Evolutionary conservation across 2,888 invertebrate species (phyloP), one percentile per base, ranked within the genome.

Genomic region (Meloe dianella): DNA sequence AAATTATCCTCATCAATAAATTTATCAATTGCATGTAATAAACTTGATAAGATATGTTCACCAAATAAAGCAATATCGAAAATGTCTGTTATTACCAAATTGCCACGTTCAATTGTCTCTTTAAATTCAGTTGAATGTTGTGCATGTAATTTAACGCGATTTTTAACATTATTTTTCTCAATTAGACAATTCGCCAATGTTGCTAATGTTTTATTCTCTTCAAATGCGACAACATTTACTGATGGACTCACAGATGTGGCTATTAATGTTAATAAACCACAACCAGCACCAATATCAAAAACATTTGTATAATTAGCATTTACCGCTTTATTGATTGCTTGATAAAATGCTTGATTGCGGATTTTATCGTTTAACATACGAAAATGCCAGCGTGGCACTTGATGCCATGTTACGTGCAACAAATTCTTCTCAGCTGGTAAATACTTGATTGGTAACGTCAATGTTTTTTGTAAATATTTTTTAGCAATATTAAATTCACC

Each of bases 21-120:
- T 72, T 88, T 81, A 64, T 88, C 83, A 87, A 90, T 90, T 7
- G 92, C 92, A 84, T 93, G 91, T 54, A 87, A 82, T 54, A 93
- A 79, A 20, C 90, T 89, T 72, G 88, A 85, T 56, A 94, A 80
- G 38, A 91, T 86, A 75, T 89, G 87, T 82, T 94, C 94, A 1
- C 94, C 94, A 81, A 94, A 90, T 29, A 94, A 79, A 0, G 91
- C 93, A 60, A 91, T 90, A 85, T 94, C 94, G 84, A 94, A 91
- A 70, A 90, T 89, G 84, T 95, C 94, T 2, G 92, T 92, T 0
- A 94, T 86, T 62, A 94, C 81, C 57, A 93, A 80, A 63, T 89
- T 87, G 22, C 72, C 73, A 7, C 70, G 64, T 17, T 87, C 86
- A 57, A 67, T 20, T 29, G 29, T 20, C 12, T 54, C 5, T 17